A percentile compares a stretch with the other conserved stretches of the same genome.
Evolutionary conservation across 2,113 vertebrate species (phyloP).

Genomic region (Antechinus flavipes): DNA sequence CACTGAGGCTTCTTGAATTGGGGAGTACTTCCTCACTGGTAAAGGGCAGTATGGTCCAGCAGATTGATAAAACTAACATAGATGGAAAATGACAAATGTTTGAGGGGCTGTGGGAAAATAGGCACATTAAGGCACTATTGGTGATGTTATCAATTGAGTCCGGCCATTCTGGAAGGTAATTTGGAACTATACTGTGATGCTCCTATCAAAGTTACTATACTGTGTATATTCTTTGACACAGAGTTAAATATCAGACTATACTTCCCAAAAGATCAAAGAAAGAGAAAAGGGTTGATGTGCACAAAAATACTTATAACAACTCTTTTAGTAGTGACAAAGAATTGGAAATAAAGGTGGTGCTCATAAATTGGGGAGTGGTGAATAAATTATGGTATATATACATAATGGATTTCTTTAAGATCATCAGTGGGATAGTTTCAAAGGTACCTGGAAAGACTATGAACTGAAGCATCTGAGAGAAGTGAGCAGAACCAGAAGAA

Average conservation of each 20-base stretch:
- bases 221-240: not conserved
- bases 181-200: not conserved
- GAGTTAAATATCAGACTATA: not conserved
- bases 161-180: not conserved
- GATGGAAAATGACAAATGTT: not conserved
- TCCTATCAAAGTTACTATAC: not conserved
- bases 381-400: not conserved
- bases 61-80: not conserved
- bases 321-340: not conserved
- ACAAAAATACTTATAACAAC: not conserved
- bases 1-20: not conserved
- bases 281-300: not conserved
- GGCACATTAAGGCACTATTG: not conserved
- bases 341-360: not conserved
- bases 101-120: not conserved
- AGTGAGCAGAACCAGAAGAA: not conserved
- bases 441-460: not conserved
- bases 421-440: not conserved
- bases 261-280: not conserved
- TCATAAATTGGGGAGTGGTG: not conserved
- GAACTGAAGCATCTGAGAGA: not conserved
- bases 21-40: not conserved
- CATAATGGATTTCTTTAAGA: not conserved
- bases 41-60: not conserved
- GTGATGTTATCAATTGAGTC: not conserved